Percentiles rank a stretch among this genome's conserved stretches.
These are phyloP conservation scores for Cyphomyrus discorhynchus DNA, from an alignment of 2,113 vertebrate species.

Conservation along the genomic window DNA sequence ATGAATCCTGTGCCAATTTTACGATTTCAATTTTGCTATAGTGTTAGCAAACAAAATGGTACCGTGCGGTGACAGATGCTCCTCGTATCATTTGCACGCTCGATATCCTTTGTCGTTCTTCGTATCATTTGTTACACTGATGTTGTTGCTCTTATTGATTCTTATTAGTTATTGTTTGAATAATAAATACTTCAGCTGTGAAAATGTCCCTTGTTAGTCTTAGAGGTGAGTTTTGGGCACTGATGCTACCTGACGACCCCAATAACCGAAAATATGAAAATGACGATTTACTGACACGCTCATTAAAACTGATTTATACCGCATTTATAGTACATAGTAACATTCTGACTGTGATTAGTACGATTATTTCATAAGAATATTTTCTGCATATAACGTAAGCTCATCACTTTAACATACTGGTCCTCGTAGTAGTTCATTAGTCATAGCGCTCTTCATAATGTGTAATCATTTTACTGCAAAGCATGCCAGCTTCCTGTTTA, in stretches of 20 bases:
- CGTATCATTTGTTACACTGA: not conserved
- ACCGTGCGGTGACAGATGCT: slow-evolving; percentile 27
- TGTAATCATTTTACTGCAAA: not conserved
- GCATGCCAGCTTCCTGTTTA: not conserved
- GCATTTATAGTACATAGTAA: not conserved
- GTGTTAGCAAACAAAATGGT: slow-evolving; percentile 12
- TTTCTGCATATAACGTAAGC: not conserved
- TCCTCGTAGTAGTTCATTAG: slow-evolving; percentile 6
- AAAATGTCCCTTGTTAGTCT: not conserved
- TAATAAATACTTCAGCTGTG: not conserved
- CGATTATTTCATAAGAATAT: not conserved
- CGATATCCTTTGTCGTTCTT: not conserved
- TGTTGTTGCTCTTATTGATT: not conserved
- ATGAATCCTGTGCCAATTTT: slow-evolving; percentile 28
- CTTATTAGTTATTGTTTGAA: not conserved
- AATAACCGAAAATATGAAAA: not conserved
- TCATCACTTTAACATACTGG: slow-evolving; percentile 2
- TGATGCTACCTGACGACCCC: not conserved
- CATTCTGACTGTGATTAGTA: not conserved
- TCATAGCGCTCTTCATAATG: slow-evolving; percentile 1
- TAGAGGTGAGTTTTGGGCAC: not conserved
- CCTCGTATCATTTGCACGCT: slow-evolving; percentile 18
- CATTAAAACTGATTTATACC: not conserved
- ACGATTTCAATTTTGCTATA: slow-evolving; percentile 22
- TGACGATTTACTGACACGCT: not conserved